Evolutionary conservation across 2,797 vertebrate genomes (phyloP), one percentile per base, ranked within the genome.

Genomic region (Enteromius trimaculatus): DNA sequence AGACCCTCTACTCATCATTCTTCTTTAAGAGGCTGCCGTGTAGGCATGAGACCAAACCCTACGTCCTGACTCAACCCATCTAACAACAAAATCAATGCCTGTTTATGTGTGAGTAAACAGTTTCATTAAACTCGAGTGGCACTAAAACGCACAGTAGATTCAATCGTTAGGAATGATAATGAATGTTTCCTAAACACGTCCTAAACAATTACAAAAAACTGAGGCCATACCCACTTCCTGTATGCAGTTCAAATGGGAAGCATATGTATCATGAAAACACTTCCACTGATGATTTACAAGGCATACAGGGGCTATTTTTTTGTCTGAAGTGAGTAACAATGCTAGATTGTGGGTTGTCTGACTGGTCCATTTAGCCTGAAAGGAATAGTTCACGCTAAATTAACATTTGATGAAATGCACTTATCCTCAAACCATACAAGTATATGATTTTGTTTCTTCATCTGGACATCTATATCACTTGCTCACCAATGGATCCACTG

Each of bases 31-130:
- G 37, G 29, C 69, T 64, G 51, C 26, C 37, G 3, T 49, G 17
- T 19, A 80, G 51, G 37, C 34, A 53, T 39, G 16, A 80, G 78
- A 70, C 68, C 14, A 23, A 72, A 81, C 55, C 53, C 26, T 62
- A 4, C 19, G 2, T 72, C 42, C 55, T 81, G 55, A 81, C 79
- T 62, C 79, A 49, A 64, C 23, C 26, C 44, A 74, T 81, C 6
- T 26, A 55, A 66, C 49, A 71, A 60, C 23, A 62, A 49, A 81
- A 81, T 62, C 51, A 72, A 23, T 62, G 69, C 31, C 42, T 74
- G 79, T 81, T 81, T 81, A 81, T 74, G 42, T 74, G 21, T 4
- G 29, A 74, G 55, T 81, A 64, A 72, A 81, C 69, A 51, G 42
- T 23, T 74, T 64, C 69, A 72, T 74, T 74, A 64, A 74, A 49